Evolutionary conservation across 2,888 invertebrate species (phyloP), one percentile per base, ranked within the genome.

Genomic region (Diogma glabrata): DNA sequence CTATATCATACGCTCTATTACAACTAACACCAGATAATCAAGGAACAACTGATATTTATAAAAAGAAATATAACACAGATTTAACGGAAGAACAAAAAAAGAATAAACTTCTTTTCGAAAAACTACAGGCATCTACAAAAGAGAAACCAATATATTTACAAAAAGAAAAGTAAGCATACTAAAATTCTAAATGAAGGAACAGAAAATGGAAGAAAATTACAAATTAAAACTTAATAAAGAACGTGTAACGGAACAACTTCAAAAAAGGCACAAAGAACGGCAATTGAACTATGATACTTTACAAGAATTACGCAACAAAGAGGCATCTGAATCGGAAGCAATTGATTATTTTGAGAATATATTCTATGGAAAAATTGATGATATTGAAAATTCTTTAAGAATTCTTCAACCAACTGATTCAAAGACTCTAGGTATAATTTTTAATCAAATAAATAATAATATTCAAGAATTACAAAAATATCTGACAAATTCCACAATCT

Each of bases 401-500:
- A 71, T 72, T 62, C 64, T 75, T 24, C 72, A 73, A 20, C 69
- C 72, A 26, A 51, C 54, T 3, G 81, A 60, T 65, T 68, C 51
- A 64, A 73, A 51, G 61, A 57, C 76, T 38, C 66, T 82, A 47
- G 73, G 76, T 3, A 70, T 71, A 48, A 76, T 80, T 58, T 86
- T 87, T 60, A 80, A 82, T 54, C 75, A 74, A 47, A 78, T 84
- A n/a, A 82, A 80, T 52, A 75, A 79, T 58, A 82, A 87, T 61
- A 77, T 89, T 20, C 79, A 83, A 60, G 78, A 81, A 55, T 67
- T 90, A 53, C 87, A 88, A 63, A 84, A 84, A 63, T 83, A 84
- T 69, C 75, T 90, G 20, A 82, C 87, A 1, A 80, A 83, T 54
- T 88, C 88, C 12, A 82, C 84, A 38, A 77, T 87, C 62, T 89